Percentiles rank a stretch among this genome's conserved stretches.
These are phyloP conservation scores for Heliangelus exortis DNA, from an alignment of 2,797 vertebrate genomes.

Conservation along the genomic window DNA sequence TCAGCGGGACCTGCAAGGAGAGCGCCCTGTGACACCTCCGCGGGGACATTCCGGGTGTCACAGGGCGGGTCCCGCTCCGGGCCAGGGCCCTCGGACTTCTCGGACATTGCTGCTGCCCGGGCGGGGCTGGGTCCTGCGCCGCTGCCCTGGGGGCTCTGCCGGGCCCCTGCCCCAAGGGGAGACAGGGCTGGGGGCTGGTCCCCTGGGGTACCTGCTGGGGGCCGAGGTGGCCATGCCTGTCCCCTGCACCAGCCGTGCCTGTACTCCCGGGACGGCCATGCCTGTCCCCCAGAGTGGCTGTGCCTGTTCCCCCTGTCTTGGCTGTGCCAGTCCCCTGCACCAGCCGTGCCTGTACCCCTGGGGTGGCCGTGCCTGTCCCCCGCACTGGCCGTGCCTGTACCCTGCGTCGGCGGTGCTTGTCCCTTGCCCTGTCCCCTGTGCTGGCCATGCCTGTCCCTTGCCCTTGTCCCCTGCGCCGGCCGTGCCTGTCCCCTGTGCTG, in stretches of 20 bases:
- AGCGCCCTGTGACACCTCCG: slow-evolving; percentile 79
- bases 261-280: no score
- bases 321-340: no score
- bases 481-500: background rate
- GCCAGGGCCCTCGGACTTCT: background rate
- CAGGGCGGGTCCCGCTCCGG: rapidly evolving
- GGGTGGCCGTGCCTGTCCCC: background rate
- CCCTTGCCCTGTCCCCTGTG: background rate
- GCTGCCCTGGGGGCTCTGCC: background rate
- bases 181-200: slow-evolving; percentile 16
- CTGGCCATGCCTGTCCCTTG: background rate
- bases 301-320: no score
- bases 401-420: background rate
- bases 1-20: slow-evolving; percentile 87
- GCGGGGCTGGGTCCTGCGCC: background rate
- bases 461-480: background rate
- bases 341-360: background rate
- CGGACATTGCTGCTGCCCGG: background rate
- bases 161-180: background rate
- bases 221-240: no score
- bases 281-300: no score
- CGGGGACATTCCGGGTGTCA: rapidly evolving
- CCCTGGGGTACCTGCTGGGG: background rate
- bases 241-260: no score
- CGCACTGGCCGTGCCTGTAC: background rate